A percentile compares a stretch with the other conserved stretches of the same genome.
These are phyloP conservation scores for Drosophila kanapiae DNA, from an alignment of 1,140 invertebrate genomes.

Conservation along the genomic window DNA sequence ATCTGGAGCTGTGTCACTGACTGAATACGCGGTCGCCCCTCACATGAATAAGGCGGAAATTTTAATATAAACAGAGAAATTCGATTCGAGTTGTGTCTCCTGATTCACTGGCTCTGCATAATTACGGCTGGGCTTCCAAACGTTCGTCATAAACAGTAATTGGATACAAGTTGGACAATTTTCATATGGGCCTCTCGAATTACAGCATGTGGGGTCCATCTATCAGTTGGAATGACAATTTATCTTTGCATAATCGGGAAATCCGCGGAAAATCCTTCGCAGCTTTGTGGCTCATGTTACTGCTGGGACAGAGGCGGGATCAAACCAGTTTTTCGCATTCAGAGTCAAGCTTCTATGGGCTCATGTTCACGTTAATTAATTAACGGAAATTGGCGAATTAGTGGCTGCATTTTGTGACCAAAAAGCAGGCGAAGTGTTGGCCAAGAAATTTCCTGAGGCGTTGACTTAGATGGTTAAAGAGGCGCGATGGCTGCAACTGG, in stretches of 20 bases:
- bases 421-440: constrained; percentile 32
- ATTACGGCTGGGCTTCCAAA: constrained; percentile 66
- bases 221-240: constrained; percentile 47
- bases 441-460: constrained; percentile 26
- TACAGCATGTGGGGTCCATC: constrained; percentile 47
- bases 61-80: constrained; percentile 79
- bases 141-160: constrained; percentile 55
- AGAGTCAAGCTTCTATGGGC: constrained; percentile 8
- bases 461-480: constrained; percentile 3
- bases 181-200: constrained; percentile 45
- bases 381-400: constrained; percentile 74
- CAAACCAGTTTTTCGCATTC: constrained; percentile 33
- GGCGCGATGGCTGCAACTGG: neutral
- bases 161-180: constrained; percentile 65
- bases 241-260: constrained; percentile 60
- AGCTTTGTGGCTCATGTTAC: constrained; percentile 27
- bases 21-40: constrained; percentile 27
- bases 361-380: constrained; percentile 71
- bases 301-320: constrained; percentile 3
- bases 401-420: constrained; percentile 42
- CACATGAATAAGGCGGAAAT: constrained; percentile 77
- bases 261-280: constrained; percentile 54
- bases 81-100: constrained; percentile 61
- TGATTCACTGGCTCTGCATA: constrained; percentile 64
- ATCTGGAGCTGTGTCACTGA: constrained; percentile 12